phyloP scores from a whole-genome alignment of 2,888 invertebrate genomes.

The Trypoxylon attenuatum region DNA sequence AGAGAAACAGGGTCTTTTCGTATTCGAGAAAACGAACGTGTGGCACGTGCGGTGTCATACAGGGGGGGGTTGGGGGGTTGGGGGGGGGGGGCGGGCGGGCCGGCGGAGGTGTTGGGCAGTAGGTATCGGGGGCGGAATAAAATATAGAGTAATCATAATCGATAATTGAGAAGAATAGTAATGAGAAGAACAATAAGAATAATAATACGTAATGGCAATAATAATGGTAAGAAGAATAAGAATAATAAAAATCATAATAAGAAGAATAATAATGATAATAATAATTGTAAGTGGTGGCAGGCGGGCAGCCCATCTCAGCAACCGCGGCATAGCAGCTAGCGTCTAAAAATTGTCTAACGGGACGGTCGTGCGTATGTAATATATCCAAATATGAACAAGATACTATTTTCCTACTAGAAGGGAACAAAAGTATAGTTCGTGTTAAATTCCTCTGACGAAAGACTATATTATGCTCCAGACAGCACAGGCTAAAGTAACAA shows the following conservation, averaged over 20 bases:
- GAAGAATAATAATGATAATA: conserved; percentile 36
- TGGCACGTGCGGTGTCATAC: conserved; percentile 52
- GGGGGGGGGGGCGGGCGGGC: conserved; percentile 24
- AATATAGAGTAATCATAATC: conserved; percentile 30
- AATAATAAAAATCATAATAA: conserved; percentile 42
- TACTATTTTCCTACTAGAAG: conserved; percentile 52
- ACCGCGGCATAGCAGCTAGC: conserved; percentile 71
- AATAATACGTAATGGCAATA: conserved; percentile 42
- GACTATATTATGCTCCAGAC: conserved; percentile 42
- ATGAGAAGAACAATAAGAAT: conserved; percentile 19
- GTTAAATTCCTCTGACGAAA: conserved; percentile 16
- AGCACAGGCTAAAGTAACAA: conserved; percentile 48
- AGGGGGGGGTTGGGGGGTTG: conserved; percentile 11
- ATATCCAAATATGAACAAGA: conserved; percentile 54
- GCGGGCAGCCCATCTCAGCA: conserved; percentile 70
- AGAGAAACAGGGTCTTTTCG: background rate
- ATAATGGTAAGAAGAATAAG: conserved; percentile 30
- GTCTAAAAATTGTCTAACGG: conserved; percentile 64
- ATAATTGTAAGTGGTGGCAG: conserved; percentile 71
- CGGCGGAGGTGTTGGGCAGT: conserved; percentile 2
- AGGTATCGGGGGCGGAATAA: conserved; percentile 38
- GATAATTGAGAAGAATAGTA: background rate
- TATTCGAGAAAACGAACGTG: conserved; percentile 45
- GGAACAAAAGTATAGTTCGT: conserved; percentile 46
- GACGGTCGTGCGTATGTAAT: conserved; percentile 51